Percentiles rank a stretch among this genome's conserved stretches.
These are phyloP conservation scores for Lepidurus couesii DNA, from an alignment of 1,140 invertebrate genomes.

Conservation along the genomic window DNA sequence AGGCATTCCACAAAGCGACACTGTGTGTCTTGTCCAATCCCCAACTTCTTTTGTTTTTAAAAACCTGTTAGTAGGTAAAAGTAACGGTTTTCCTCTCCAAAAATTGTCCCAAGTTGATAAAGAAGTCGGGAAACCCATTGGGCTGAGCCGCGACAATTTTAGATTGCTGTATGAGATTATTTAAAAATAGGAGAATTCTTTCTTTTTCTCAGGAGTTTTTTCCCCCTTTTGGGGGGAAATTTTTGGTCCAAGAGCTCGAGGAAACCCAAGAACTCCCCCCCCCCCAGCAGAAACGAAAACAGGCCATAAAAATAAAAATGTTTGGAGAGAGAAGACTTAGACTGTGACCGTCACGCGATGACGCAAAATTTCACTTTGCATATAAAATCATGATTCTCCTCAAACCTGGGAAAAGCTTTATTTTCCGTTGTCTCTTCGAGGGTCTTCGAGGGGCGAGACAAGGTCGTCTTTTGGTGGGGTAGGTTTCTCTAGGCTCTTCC, in stretches of 20 bases:
- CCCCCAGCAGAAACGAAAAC: neutral
- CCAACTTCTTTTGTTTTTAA: too few species aligned
- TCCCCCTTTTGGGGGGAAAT: too few species aligned
- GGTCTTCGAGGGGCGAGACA: neutral
- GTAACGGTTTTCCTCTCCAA: neutral
- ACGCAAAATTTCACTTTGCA: neutral
- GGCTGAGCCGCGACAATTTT: too few species aligned
- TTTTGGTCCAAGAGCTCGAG: neutral
- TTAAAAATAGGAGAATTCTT: too few species aligned
- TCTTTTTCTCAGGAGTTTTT: too few species aligned
- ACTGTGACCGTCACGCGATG: slow-evolving; percentile 20
- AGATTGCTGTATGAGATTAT: too few species aligned
- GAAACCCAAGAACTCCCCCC: neutral
- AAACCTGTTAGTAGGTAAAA: too few species aligned
- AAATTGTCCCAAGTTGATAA: neutral
- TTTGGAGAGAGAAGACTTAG: neutral
- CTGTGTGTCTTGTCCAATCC: too few species aligned
- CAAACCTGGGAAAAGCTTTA: neutral
- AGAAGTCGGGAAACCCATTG: too few species aligned
- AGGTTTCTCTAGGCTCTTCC: neutral
- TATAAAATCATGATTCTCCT: neutral
- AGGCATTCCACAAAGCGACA: too few species aligned
- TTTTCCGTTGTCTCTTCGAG: neutral
- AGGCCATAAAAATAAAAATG: neutral
- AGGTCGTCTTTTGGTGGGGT: neutral